phyloP scores from a whole-genome alignment of 2,888 invertebrate species.

The Aethes cnicana region DNA sequence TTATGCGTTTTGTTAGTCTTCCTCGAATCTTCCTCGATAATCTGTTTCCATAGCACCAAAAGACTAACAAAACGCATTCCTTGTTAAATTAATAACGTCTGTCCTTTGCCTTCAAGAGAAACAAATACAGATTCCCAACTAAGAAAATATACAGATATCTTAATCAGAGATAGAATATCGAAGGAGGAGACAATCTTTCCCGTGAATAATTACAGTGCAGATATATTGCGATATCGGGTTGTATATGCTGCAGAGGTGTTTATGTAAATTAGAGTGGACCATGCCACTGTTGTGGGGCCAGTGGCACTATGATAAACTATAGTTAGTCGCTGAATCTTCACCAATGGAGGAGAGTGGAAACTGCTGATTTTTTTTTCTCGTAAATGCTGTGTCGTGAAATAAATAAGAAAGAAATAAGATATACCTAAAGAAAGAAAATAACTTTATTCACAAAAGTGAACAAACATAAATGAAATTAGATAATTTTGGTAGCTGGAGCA shows the following conservation, averaged over 20 bases:
- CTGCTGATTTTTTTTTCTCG: too few relatives aligned
- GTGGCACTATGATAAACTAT: conserved; percentile 30
- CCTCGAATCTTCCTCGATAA: too few relatives aligned
- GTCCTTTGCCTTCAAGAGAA: neutral
- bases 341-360: too few relatives aligned
- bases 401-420: too few relatives aligned
- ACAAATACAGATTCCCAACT: conserved; percentile 7
- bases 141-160: conserved; percentile 35
- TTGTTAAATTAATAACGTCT: neutral
- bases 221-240: neutral
- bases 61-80: too few relatives aligned
- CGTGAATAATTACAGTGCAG: conserved; percentile 56
- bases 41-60: too few relatives aligned
- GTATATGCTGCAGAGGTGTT: conserved; percentile 51
- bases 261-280: conserved; percentile 75
- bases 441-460: too few relatives aligned
- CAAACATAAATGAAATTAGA: too few relatives aligned
- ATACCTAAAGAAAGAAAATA: too few relatives aligned
- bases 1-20: too few relatives aligned
- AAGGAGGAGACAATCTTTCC: conserved; percentile 52
- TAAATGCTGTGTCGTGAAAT: too few relatives aligned
- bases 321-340: neutral
- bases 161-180: conserved; percentile 53
- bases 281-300: conserved; percentile 60
- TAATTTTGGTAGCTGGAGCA: too few relatives aligned